phyloP scores from a whole-genome alignment of 2,113 vertebrate genomes.

The Hyperopisus bebe region DNA sequence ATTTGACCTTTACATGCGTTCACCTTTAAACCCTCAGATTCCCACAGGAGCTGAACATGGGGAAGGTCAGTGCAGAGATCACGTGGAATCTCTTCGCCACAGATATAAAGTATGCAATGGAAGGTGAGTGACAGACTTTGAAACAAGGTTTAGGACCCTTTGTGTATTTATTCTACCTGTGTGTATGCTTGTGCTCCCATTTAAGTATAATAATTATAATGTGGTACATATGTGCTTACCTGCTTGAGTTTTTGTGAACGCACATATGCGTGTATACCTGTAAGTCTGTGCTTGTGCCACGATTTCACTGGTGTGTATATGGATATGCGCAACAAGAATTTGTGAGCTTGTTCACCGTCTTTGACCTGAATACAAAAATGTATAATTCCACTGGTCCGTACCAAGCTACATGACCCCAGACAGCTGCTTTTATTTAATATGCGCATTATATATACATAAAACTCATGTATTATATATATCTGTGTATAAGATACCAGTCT shows the following conservation, averaged over 20 bases:
- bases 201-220: neutral
- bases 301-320: neutral
- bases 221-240: neutral
- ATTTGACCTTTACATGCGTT: neutral
- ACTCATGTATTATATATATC: neutral
- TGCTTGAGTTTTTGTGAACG: neutral
- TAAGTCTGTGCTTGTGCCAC: neutral
- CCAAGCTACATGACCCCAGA: neutral
- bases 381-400: neutral
- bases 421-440: too few species aligned
- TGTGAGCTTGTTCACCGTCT: neutral
- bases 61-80: conserved; percentile 71
- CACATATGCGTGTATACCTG: neutral
- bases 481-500: neutral
- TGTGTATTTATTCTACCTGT: neutral
- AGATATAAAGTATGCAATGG: conserved; percentile 76
- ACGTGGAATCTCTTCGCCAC: conserved; percentile 73
- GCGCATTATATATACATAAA: too few species aligned
- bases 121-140: conserved; percentile 54
- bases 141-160: neutral
- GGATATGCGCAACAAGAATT: neutral
- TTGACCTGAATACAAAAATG: neutral
- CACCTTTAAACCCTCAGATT: conserved; percentile 52
- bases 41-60: conserved; percentile 78
- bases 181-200: neutral